These are phyloP conservation scores for Actias luna DNA, from an alignment of 2,888 invertebrate genomes.

Conservation along the genomic window DNA sequence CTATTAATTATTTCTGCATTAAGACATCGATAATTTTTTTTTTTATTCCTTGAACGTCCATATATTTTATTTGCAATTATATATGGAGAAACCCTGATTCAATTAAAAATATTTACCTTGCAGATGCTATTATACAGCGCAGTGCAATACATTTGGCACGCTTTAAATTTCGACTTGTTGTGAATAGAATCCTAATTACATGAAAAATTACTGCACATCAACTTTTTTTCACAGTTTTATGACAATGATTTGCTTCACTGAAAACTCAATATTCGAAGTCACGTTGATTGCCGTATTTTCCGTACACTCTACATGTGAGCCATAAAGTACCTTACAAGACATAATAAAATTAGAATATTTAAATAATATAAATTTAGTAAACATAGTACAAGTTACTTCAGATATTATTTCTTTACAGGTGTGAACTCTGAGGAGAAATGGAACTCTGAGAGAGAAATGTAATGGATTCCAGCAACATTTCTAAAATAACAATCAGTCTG, in stretches of 20 bases:
- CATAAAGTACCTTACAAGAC: too few species aligned
- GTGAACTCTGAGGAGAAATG: too few species aligned
- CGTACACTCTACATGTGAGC: too few species aligned
- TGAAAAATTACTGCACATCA: neutral
- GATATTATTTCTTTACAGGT: neutral
- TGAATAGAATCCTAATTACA: neutral
- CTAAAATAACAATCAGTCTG: constrained; percentile 6
- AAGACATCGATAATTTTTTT: too few species aligned
- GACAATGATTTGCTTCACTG: too few species aligned
- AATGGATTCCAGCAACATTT: constrained; percentile 14
- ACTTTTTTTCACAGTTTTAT: too few species aligned
- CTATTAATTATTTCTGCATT: too few species aligned
- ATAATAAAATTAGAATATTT: too few species aligned
- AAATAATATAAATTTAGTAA: too few species aligned
- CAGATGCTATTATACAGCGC: neutral
- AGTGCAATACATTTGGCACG: constrained; percentile 2
- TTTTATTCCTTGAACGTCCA: neutral
- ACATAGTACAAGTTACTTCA: neutral
- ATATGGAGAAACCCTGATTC: neutral
- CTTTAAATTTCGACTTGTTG: constrained; percentile 1
- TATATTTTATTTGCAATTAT: neutral
- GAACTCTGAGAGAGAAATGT: too few species aligned
- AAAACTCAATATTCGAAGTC: too few species aligned
- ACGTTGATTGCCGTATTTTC: too few species aligned
- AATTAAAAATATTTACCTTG: neutral